Evolutionary conservation across 2,113 vertebrate genomes (phyloP).

Genomic region (Menidia beryllina): DNA sequence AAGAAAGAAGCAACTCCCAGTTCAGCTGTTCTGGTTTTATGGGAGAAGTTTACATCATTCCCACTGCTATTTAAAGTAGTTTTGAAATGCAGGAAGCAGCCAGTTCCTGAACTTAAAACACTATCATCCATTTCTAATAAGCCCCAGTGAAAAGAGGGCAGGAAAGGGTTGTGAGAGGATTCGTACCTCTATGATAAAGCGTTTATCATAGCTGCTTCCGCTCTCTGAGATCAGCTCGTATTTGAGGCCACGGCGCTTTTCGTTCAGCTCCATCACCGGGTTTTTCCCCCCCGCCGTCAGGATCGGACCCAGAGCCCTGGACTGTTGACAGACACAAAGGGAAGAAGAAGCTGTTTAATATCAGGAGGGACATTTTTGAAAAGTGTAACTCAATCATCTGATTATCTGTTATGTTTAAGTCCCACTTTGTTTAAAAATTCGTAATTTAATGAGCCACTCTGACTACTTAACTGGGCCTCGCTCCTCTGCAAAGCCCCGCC

Average conservation of each 20-base stretch:
- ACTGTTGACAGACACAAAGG: constrained; percentile 66
- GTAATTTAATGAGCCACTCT: too few species aligned
- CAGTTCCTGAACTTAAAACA: constrained; percentile 14
- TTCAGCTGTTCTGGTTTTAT: neutral
- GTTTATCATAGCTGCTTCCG: constrained; percentile 92
- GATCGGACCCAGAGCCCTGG: constrained; percentile 93
- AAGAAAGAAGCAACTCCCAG: neutral
- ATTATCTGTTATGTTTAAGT: too few species aligned
- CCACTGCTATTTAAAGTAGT: constrained; percentile 3
- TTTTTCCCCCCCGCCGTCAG: constrained; percentile 95
- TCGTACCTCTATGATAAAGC: constrained; percentile 92
- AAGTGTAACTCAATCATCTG: too few species aligned
- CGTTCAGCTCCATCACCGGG: constrained; percentile 95
- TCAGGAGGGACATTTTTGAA: too few species aligned
- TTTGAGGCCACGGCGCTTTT: constrained; percentile 93
- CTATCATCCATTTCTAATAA: constrained; percentile 35
- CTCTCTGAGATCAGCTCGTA: constrained; percentile 94
- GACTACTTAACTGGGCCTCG: too few species aligned
- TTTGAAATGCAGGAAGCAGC: constrained; percentile 33
- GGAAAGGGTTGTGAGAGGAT: constrained; percentile 19
- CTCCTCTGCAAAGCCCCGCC: too few species aligned
- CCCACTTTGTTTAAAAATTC: too few species aligned
- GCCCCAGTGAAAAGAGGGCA: constrained; percentile 1
- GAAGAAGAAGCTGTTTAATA: constrained; percentile 1
- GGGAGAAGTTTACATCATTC: too few species aligned